Evolutionary conservation across 1,140 invertebrate genomes (phyloP), one percentile per base, ranked within the genome.

Genomic region (Micrasema longulum): DNA sequence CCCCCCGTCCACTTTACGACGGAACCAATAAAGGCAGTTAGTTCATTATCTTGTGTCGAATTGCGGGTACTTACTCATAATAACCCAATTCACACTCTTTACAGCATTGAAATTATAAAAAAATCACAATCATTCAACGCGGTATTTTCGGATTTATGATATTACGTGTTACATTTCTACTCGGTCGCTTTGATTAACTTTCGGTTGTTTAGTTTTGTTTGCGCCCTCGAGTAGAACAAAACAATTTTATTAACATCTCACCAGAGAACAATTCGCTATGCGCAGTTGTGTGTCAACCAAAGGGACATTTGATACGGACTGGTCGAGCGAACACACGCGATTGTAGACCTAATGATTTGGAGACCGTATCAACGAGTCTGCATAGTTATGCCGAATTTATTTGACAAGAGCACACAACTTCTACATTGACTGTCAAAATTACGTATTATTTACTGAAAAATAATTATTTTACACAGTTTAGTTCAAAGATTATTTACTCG

Each of bases 191-290:
- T 31, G 26, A 31, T 31, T 31, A 7, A 31, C 26, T 31, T 31
- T 2, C 26, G 2, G 26, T 31, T 31, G n/a, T 31, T 31, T 31
- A 2, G 26, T 7, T 4, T 31, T 31, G 26, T 31, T 31, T 31
- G 26, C 20, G 35, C 35, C 14, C 26, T 47, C n/a, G 22, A 36
- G 31, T 23, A 62, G 36, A 47, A 72, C 52, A 48, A 67, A 72
- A 66, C 52, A 26, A 57, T 50, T 72, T 72, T 55, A 57, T 65
- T 65, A 65, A 55, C 57, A 70, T 48, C 60, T 62, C 57, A 38
- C 64, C 64, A 57, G 41, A 31, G 71, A 26, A 36, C 60, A 50
- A 74, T 74, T 74, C 67, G 72, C 23, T 47, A 69, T 57, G 72
- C 72, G 67, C 72, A 74, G 67, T 74, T 74, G 72, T 69, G 12